Conservation (phyloP, 2,888 invertebrate genomes). For the Monochamus alternatus region DNA sequence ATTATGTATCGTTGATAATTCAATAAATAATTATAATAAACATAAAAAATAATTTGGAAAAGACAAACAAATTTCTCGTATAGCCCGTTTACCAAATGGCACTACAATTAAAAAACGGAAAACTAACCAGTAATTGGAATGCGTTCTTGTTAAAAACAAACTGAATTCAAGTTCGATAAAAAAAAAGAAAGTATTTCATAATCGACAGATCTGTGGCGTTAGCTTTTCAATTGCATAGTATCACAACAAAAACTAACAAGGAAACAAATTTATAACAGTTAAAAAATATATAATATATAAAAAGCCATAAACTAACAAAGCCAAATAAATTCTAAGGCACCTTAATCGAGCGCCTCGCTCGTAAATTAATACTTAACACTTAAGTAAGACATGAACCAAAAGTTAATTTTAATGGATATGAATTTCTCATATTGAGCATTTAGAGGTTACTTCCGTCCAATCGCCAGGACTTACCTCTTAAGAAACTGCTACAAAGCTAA, state of each 20-base stretch:
- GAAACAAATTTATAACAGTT: slow-evolving; percentile 51
- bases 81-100: slow-evolving; percentile 63
- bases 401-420: slow-evolving; percentile 39
- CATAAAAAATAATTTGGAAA: slow-evolving; percentile 15
- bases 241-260: slow-evolving; percentile 52
- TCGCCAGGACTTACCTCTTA: slow-evolving; percentile 15
- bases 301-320: slow-evolving; percentile 53
- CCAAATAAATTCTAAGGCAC: slow-evolving; percentile 57
- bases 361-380: slow-evolving; percentile 47
- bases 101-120: slow-evolving; percentile 59
- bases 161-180: slow-evolving; percentile 17
- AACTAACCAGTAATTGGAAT: slow-evolving; percentile 62
- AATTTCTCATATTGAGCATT: slow-evolving; percentile 57
- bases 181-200: slow-evolving; percentile 20
- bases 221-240: slow-evolving; percentile 40
- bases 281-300: slow-evolving; percentile 50
- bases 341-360: slow-evolving; percentile 54
- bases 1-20: slow-evolving; percentile 36
- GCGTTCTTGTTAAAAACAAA: slow-evolving; percentile 53
- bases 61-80: slow-evolving; percentile 42
- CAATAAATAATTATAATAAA: slow-evolving; percentile 30
- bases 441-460: slow-evolving; percentile 37
- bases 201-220: slow-evolving; percentile 30
- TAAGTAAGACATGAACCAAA: slow-evolving; percentile 46
- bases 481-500: slow-evolving; percentile 3